These are phyloP conservation scores for Rhabdomys pumilio DNA, from an alignment of 2,797 vertebrate genomes.

Conservation along the genomic window DNA sequence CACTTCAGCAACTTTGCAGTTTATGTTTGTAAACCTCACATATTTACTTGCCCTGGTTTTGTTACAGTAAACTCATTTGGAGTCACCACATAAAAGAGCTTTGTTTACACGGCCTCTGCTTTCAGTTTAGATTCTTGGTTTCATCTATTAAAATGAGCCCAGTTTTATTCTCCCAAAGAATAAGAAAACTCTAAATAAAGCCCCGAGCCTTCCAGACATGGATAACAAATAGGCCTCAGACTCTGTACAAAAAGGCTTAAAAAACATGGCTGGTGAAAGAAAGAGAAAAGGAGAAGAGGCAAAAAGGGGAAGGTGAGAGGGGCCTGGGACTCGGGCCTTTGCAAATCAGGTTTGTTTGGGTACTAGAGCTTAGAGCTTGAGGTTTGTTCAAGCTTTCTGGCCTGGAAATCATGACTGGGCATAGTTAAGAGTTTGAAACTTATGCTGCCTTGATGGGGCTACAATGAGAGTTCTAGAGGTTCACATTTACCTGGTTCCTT, in stretches of 20 bases:
- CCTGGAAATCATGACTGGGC: conserved; percentile 7
- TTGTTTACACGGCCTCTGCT: conserved; percentile 84
- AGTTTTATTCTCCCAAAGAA: conserved; percentile 74
- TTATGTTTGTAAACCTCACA: conserved; percentile 85
- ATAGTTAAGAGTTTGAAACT: not conserved
- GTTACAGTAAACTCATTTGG: conserved; percentile 85
- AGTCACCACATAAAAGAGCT: conserved; percentile 84
- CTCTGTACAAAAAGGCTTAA: conserved; percentile 67
- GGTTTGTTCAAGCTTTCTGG: conserved; percentile 37
- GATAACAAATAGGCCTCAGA: conserved; percentile 44
- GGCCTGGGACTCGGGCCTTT: not conserved
- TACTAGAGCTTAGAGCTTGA: not conserved
- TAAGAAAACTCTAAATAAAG: conserved; percentile 77
- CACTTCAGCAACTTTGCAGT: conserved; percentile 86
- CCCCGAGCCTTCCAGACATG: conserved; percentile 67
- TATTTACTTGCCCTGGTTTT: conserved; percentile 86
- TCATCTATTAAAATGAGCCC: conserved; percentile 80
- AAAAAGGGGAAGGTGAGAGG: conserved; percentile 42
- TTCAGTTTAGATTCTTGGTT: conserved; percentile 85
- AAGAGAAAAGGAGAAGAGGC: not conserved
- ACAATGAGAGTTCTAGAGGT: not conserved
- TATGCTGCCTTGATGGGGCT: not conserved
- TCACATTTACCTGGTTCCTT: not conserved
- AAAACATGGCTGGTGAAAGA: conserved; percentile 21
- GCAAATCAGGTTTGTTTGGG: not conserved